These are phyloP conservation scores for Druon quercuslanigerum DNA, from an alignment of 1,140 invertebrate species.

Conservation along the genomic window DNA sequence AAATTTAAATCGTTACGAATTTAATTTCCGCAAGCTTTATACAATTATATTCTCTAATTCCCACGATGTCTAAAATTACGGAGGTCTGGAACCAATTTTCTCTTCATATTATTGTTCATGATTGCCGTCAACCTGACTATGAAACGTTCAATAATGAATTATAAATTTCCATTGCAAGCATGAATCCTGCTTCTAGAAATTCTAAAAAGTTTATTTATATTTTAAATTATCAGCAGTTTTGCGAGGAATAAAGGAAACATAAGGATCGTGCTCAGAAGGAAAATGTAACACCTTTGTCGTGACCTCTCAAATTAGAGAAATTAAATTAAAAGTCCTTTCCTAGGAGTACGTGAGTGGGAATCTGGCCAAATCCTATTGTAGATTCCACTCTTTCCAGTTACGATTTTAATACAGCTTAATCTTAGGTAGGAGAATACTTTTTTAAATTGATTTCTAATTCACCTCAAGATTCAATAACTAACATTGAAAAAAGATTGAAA, in stretches of 20 bases:
- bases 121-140: too few relatives aligned
- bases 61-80: too few relatives aligned
- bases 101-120: too few relatives aligned
- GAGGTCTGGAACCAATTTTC: too few relatives aligned
- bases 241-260: neutral
- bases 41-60: too few relatives aligned
- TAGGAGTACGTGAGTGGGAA: neutral
- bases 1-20: neutral
- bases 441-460: neutral
- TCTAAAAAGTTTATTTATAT: neutral
- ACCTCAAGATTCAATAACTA: neutral
- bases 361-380: neutral
- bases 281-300: neutral
- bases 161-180: too few relatives aligned
- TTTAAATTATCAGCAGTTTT: neutral
- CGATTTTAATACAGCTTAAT: slow-evolving; percentile 3
- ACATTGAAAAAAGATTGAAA: neutral
- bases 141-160: too few relatives aligned
- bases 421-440: neutral
- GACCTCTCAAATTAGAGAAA: slow-evolving; percentile 7
- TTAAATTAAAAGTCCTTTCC: slow-evolving; percentile 1
- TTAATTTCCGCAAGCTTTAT: too few relatives aligned
- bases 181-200: too few relatives aligned
- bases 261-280: neutral
- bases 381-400: slow-evolving; percentile 1